Evolutionary conservation across 2,797 vertebrate genomes (phyloP).

Genomic region (Balearica regulorum): DNA sequence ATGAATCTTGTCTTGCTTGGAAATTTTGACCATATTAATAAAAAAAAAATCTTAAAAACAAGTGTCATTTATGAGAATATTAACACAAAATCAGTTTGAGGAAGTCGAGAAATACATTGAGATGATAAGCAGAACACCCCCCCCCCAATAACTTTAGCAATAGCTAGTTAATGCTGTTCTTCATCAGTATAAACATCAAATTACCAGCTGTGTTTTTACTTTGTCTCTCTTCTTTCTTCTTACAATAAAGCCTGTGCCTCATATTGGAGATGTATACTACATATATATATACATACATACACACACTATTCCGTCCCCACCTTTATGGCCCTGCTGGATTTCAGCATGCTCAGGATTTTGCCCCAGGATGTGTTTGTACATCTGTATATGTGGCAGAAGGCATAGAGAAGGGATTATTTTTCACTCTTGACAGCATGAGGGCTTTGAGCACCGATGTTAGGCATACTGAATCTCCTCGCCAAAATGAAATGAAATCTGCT

Average conservation of each 20-base stretch:
- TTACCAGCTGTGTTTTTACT: neutral
- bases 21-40: neutral
- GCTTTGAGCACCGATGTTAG: neutral
- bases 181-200: neutral
- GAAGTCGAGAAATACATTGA: neutral
- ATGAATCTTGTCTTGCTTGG: neutral
- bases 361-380: conserved; percentile 28
- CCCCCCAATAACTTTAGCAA: neutral
- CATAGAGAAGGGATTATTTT: conserved; percentile 26
- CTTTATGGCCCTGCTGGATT: neutral
- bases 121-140: neutral
- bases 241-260: neutral
- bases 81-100: neutral
- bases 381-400: conserved; percentile 35
- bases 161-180: neutral
- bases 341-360: neutral
- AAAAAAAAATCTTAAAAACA: neutral
- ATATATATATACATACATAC: too few species aligned
- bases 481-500: conserved; percentile 11
- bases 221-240: neutral
- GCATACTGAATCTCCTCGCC: neutral
- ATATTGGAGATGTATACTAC: neutral
- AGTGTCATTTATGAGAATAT: neutral
- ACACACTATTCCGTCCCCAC: neutral
- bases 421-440: conserved; percentile 18